Percentiles rank a stretch among this genome's conserved stretches.
Evolutionary conservation across 1,140 invertebrate species (phyloP).

Genomic region (Drosophila teissieri): DNA sequence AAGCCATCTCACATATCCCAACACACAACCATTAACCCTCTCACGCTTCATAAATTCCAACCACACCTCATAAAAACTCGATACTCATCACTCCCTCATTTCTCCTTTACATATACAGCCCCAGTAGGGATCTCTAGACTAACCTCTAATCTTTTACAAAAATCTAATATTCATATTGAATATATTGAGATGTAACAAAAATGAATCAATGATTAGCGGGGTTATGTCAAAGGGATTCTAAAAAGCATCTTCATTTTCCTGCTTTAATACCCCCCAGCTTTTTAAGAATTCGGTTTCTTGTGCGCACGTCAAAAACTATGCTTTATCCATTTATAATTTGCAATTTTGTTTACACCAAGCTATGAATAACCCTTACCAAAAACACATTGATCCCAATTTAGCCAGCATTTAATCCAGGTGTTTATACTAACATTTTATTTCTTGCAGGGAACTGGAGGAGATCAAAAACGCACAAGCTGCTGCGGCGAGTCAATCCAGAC

Average conservation of each 20-base stretch:
- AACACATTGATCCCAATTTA: background rate
- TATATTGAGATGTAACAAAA: background rate
- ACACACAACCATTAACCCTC: slow-evolving; percentile 10
- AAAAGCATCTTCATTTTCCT: slow-evolving; percentile 10
- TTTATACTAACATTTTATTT: slow-evolving; percentile 21
- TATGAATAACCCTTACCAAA: slow-evolving; percentile 18
- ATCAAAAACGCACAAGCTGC: slow-evolving; percentile 89
- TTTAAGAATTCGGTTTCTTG: slow-evolving; percentile 33
- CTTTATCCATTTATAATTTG: slow-evolving; percentile 53
- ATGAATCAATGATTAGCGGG: background rate
- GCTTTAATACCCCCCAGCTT: slow-evolving; percentile 22
- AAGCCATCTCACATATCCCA: slow-evolving; percentile 16
- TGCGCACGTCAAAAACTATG: slow-evolving; percentile 50
- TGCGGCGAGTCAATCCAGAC: slow-evolving; percentile 86
- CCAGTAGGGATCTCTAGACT: background rate
- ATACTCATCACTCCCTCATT: background rate
- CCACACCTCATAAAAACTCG: slow-evolving; percentile 6
- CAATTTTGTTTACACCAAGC: slow-evolving; percentile 31
- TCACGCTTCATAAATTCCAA: slow-evolving; percentile 4
- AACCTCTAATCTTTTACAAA: background rate
- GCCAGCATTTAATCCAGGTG: background rate
- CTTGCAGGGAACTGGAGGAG: slow-evolving; percentile 90
- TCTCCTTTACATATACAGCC: background rate
- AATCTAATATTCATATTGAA: background rate
- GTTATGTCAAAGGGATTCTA: background rate